These are phyloP conservation scores for Poecilia picta DNA, from an alignment of 2,797 vertebrate genomes.

Conservation along the genomic window DNA sequence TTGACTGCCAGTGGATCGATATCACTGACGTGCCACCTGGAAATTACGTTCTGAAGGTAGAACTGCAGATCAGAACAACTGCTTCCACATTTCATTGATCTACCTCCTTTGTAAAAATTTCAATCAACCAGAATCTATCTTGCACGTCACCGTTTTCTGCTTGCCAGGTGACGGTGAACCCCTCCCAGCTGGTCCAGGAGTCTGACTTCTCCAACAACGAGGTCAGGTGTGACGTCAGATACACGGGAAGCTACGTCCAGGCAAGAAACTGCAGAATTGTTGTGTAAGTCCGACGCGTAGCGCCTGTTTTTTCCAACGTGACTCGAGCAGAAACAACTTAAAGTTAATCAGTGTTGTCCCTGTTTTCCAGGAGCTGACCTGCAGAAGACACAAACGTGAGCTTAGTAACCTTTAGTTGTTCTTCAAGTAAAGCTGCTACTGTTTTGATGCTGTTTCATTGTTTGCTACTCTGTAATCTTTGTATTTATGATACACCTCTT, in stretches of 20 bases:
- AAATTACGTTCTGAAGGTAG: constrained; percentile 84
- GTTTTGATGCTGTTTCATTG: constrained; percentile 5
- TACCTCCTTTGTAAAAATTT: not conserved
- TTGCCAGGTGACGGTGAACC: constrained; percentile 85
- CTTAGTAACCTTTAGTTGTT: constrained; percentile 17
- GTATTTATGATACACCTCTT: constrained; percentile 39
- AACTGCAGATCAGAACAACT: not conserved
- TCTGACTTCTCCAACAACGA: constrained; percentile 86
- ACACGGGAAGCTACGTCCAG: constrained; percentile 81
- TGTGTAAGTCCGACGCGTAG: constrained; percentile 58
- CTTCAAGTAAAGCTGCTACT: constrained; percentile 11
- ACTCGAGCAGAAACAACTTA: not conserved
- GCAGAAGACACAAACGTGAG: constrained; percentile 17
- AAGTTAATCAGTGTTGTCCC: constrained; percentile 2
- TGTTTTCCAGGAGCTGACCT: constrained; percentile 68
- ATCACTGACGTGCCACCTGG: constrained; percentile 85
- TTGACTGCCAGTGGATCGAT: constrained; percentile 90
- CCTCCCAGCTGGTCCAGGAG: constrained; percentile 81
- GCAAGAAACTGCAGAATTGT: constrained; percentile 82
- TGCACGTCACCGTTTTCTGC: not conserved
- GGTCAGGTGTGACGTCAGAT: constrained; percentile 82
- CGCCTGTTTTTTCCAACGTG: not conserved
- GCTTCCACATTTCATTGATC: not conserved
- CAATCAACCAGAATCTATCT: not conserved
- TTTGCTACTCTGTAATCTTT: constrained; percentile 23